A percentile compares a stretch with the other conserved stretches of the same genome.
Conservation (phyloP, 2,113 vertebrate species). For the Tenrec ecaudatus region DNA sequence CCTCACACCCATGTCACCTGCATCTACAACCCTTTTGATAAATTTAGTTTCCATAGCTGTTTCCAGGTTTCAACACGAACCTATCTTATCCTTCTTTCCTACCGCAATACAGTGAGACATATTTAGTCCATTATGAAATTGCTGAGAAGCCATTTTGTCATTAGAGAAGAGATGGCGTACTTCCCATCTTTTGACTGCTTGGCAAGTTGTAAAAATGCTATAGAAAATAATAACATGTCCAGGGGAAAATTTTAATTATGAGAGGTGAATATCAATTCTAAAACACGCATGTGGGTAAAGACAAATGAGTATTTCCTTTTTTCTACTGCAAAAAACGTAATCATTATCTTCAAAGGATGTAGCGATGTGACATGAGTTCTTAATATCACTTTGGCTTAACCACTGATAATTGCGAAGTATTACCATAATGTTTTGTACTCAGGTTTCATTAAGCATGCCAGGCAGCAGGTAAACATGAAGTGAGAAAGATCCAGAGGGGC, state of each 20-base stretch:
- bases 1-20: background rate
- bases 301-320: background rate
- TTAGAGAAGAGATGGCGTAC: background rate
- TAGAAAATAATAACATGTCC: background rate
- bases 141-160: background rate
- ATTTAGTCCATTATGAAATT: slow-evolving; percentile 10
- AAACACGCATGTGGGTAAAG: background rate
- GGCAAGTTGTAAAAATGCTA: background rate
- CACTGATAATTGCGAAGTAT: background rate
- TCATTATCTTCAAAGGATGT: background rate
- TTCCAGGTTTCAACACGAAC: background rate
- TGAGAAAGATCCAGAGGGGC: background rate
- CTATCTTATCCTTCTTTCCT: background rate
- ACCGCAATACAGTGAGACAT: background rate
- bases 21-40: background rate
- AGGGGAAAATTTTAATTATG: background rate
- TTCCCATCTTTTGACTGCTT: slow-evolving; percentile 30
- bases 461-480: background rate
- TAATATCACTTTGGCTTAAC: slow-evolving; percentile 18
- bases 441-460: background rate
- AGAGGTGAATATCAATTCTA: slow-evolving; percentile 20
- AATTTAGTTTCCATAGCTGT: background rate
- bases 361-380: slow-evolving; percentile 11
- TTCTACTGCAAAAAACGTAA: background rate
- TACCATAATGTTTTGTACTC: background rate